Evolutionary conservation across 2,797 vertebrate species (phyloP).

Genomic region (Manis crassicaudata): DNA sequence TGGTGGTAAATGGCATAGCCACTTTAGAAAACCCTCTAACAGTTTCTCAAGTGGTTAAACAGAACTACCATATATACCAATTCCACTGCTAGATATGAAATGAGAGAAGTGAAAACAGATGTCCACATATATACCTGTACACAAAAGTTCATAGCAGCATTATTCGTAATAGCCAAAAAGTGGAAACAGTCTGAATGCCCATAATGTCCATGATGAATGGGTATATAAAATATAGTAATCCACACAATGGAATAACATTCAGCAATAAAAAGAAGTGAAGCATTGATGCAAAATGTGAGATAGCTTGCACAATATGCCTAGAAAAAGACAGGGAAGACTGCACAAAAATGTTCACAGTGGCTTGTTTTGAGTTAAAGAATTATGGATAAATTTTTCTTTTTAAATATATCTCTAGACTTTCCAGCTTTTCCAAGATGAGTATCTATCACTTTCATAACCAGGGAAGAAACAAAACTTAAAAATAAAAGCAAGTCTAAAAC

Average conservation of each 20-base stretch:
- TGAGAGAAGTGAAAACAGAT: neutral
- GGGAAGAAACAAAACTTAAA: conserved; percentile 61
- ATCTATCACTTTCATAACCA: conserved; percentile 60
- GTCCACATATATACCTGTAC: neutral
- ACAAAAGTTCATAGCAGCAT: neutral
- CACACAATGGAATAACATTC: neutral
- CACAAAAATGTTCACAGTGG: neutral
- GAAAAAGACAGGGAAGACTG: neutral
- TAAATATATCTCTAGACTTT: conserved; percentile 50
- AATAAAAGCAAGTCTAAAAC: conserved; percentile 61
- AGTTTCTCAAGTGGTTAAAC: neutral
- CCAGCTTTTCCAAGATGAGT: conserved; percentile 58
- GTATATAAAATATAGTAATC: neutral
- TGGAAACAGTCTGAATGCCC: neutral
- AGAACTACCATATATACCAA: neutral
- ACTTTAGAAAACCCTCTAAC: neutral
- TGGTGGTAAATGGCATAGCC: neutral
- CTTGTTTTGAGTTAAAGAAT: conserved; percentile 39
- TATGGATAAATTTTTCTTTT: conserved; percentile 2
- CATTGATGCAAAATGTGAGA: neutral
- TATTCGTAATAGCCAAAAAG: neutral
- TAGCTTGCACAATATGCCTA: neutral
- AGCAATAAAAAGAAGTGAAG: neutral
- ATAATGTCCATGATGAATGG: neutral
- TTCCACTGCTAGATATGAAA: neutral